A percentile compares a stretch with the other conserved stretches of the same genome.
Conservation (phyloP, 2,113 vertebrate genomes). For the Lontra canadensis region DNA sequence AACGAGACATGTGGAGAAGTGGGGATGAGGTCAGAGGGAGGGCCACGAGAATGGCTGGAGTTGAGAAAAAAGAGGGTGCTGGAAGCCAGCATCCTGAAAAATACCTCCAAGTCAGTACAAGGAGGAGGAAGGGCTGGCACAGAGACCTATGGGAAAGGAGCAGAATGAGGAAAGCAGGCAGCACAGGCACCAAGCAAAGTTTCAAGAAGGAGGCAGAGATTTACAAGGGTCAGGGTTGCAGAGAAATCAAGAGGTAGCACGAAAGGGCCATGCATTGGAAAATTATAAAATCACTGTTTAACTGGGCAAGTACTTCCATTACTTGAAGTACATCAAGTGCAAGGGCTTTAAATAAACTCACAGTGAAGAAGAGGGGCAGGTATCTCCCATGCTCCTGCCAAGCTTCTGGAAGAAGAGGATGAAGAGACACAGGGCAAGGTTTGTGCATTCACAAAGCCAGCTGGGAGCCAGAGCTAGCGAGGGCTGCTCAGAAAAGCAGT, state of each 20-base stretch:
- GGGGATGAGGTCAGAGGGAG: background rate
- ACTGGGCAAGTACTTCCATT: background rate
- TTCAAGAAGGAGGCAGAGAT: background rate
- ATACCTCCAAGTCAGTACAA: background rate
- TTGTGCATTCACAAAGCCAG: too few species aligned
- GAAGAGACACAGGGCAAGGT: background rate
- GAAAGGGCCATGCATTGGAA: background rate
- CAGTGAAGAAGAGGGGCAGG: background rate
- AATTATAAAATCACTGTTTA: background rate
- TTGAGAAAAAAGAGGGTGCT: background rate
- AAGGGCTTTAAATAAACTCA: background rate
- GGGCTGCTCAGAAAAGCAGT: background rate
- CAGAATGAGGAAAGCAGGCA: background rate
- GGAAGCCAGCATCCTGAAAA: background rate
- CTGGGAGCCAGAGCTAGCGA: fast-evolving
- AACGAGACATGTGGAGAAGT: background rate
- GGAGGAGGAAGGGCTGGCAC: too few species aligned
- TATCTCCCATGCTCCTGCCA: background rate
- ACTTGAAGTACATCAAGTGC: background rate
- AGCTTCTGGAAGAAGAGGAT: background rate
- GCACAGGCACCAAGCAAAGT: background rate
- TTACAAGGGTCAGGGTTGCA: background rate
- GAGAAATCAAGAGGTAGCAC: background rate
- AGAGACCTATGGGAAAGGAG: background rate
- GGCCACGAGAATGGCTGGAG: background rate